phyloP scores from a whole-genome alignment of 2,113 vertebrate species.

The Quiscalus mexicanus region DNA sequence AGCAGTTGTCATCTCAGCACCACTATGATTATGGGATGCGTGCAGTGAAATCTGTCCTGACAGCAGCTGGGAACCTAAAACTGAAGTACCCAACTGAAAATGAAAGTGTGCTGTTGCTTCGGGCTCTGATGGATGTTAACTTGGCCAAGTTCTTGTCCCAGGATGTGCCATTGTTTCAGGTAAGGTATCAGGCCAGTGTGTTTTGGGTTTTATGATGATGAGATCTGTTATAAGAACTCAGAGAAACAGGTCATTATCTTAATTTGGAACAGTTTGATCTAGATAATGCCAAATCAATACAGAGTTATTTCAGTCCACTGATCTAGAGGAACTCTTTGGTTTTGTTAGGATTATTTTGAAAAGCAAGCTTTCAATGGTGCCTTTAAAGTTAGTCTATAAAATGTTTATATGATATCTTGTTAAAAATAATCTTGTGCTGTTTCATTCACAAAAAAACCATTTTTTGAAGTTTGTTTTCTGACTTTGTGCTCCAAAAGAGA shows the following conservation, averaged over 20 bases:
- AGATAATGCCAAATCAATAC: neutral
- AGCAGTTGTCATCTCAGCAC: constrained; percentile 92
- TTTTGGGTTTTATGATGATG: neutral
- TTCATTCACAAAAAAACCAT: neutral
- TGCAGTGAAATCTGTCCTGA: constrained; percentile 93
- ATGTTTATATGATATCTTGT: neutral
- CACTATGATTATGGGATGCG: constrained; percentile 95
- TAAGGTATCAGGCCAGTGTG: neutral
- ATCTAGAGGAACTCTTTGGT: neutral
- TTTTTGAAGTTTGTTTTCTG: neutral
- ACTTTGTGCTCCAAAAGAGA: neutral
- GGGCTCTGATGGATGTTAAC: constrained; percentile 89
- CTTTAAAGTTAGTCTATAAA: neutral
- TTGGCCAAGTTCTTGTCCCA: constrained; percentile 93
- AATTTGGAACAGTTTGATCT: neutral
- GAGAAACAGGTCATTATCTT: neutral
- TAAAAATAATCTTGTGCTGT: neutral
- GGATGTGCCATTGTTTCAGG: constrained; percentile 93
- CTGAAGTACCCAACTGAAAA: constrained; percentile 88
- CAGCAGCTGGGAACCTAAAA: constrained; percentile 91
- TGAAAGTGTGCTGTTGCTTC: constrained; percentile 85
- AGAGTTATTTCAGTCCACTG: neutral
- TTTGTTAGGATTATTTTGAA: neutral
- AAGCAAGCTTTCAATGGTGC: neutral
- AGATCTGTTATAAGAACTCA: neutral